Evolutionary conservation across 2,113 vertebrate genomes (phyloP), one percentile per base, ranked within the genome.

Genomic region (Scophthalmus maximus): DNA sequence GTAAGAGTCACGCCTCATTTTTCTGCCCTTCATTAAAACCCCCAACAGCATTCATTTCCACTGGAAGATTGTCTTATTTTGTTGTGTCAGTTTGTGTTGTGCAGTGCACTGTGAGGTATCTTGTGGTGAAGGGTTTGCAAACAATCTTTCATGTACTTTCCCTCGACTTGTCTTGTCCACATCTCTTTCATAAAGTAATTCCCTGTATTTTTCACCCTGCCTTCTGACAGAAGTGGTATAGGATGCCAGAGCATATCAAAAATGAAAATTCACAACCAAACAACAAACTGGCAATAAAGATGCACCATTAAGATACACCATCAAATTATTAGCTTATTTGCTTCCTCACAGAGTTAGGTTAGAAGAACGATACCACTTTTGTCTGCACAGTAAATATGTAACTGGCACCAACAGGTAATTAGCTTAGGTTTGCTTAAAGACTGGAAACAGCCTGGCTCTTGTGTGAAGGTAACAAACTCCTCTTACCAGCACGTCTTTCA

Each of bases 211-310:
- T 25, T n/a, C 49, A 59, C 25, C 73, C 52, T 27, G 30, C 40
- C 14, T 34, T 79, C 63, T 80, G 46, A 63, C 25, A 68, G 56
- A 23, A 49, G n/a, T n/a, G n/a, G n/a, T n/a, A n/a, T n/a, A n/a
- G n/a, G n/a, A n/a, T n/a, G n/a, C n/a, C n/a, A n/a, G n/a, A n/a
- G n/a, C 68, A n/a, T 63, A 36, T 58, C 12, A 46, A 56, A 36
- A 53, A 49, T 4, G 10, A 60, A 47, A 56, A 56, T 15, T 62
- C 17, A 27, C 18, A 20, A 32, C 8, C 15, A 23, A 53, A 20
- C 8, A 17, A 46, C n/a, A 65, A 59, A 10, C 10, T 36, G 34
- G 34, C 10, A 2, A 36, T 36, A 36, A 36, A 12, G 10, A 1
- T 36, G 34, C 32, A n/a, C n/a, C n/a, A n/a, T n/a, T n/a, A 36